Evolutionary conservation across 2,888 invertebrate species (phyloP).

Genomic region (Sphaerophoria rueppellii): DNA sequence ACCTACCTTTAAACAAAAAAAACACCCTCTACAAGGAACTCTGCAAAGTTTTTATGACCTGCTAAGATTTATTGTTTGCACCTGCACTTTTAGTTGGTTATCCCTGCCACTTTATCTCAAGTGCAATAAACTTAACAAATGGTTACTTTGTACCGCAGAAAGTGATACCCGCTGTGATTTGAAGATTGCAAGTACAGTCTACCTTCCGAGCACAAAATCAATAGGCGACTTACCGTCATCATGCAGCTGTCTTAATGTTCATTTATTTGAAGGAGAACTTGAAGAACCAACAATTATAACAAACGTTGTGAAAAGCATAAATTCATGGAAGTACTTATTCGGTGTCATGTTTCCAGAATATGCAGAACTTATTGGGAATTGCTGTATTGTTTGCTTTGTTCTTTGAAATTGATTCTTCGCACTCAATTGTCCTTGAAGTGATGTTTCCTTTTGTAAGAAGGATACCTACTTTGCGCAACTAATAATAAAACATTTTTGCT

Average conservation of each 20-base stretch:
- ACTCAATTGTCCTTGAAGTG: constrained; percentile 7
- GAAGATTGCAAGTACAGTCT: not conserved
- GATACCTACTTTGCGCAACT: not conserved
- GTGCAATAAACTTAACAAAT: constrained; percentile 8
- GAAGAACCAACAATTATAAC: not conserved
- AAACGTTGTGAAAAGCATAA: constrained; percentile 1
- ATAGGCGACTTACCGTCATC: not conserved
- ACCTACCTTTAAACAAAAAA: no score
- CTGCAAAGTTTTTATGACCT: not conserved
- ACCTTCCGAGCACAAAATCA: not conserved
- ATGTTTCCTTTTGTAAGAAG: not conserved
- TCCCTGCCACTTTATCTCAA: constrained; percentile 16
- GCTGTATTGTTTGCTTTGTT: not conserved
- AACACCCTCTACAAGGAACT: no score
- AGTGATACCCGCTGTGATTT: constrained; percentile 13
- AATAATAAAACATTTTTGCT: not conserved
- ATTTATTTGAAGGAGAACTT: not conserved
- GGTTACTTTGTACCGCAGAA: not conserved
- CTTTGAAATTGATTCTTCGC: constrained; percentile 14
- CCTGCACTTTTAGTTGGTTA: not conserved
- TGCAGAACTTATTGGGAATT: not conserved
- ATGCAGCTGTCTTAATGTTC: not conserved
- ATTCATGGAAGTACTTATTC: not conserved
- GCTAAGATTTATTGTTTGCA: not conserved
- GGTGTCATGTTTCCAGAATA: constrained; percentile 12